Percentiles rank a stretch among this genome's conserved stretches.
Conservation (phyloP, 2,797 vertebrate genomes). For the Poecilia picta region DNA sequence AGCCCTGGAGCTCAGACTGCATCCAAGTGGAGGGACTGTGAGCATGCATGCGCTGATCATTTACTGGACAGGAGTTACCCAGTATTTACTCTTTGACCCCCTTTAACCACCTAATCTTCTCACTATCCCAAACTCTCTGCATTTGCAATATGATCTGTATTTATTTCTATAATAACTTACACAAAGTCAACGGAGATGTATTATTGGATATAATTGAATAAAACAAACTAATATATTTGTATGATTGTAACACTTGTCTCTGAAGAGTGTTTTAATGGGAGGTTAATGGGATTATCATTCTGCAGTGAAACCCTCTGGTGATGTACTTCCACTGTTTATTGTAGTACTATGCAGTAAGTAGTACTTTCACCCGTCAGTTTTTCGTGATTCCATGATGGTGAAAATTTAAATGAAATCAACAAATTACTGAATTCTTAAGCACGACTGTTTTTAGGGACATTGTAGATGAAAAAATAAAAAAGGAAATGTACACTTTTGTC, state of each 20-base stretch:
- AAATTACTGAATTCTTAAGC: background rate
- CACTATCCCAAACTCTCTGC: conserved; percentile 74
- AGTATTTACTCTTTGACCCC: conserved; percentile 78
- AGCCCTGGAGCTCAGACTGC: conserved; percentile 35
- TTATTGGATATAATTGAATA: conserved; percentile 88
- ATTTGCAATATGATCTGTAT: conserved; percentile 86
- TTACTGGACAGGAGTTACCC: conserved; percentile 80
- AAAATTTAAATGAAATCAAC: background rate
- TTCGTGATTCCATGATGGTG: background rate
- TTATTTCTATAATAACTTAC: conserved; percentile 86
- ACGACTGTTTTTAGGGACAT: no score
- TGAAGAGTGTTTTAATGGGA: conserved; percentile 36
- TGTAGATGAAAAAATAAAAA: no score
- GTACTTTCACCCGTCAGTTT: background rate
- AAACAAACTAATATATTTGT: conserved; percentile 90
- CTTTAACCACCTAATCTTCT: conserved; percentile 46
- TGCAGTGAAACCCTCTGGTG: no score
- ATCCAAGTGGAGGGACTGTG: conserved; percentile 60
- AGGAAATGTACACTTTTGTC: no score
- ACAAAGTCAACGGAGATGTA: conserved; percentile 81
- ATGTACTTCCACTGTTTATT: background rate
- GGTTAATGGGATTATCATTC: background rate
- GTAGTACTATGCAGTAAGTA: background rate
- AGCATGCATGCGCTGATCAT: conserved; percentile 84
- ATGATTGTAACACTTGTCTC: conserved; percentile 82